Base-by-base conservation (phyloP, 1,140 invertebrate species). In the Megalopta genalis region DNA sequence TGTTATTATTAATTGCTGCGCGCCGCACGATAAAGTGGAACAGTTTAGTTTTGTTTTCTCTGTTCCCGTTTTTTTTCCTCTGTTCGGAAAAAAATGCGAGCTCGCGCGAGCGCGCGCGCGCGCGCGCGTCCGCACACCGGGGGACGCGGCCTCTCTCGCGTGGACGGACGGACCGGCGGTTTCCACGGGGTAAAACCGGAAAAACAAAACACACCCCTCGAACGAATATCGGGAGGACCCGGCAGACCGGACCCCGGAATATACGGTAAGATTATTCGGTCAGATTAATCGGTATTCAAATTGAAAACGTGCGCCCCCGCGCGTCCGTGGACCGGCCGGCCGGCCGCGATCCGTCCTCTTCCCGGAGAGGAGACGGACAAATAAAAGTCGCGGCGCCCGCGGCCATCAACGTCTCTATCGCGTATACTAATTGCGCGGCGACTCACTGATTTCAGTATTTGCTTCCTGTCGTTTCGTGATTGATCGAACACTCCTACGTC, bases 1-100 rank as follows among this genome's bases (percentile, higher is more conserved):
- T 81, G 83, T 81, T 86, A 86, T 86, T 86, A 86, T 86, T 86
- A 86, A 86, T 86, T 75, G 84, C 84, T 75, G 75, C 49, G 70
- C 76, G 80, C 74, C 81, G 49, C 49, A 85, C 84, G 84, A 86
- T 86, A 86, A 86, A 86, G 84, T 86, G 83, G 65, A 74, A 84
- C 16, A 82, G 71, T 84, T 85, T 85, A 84, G 83, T 84, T 84
- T 84, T 52, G 2, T 18, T 52, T 18, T 52, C 46, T 16, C 46
- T 16, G 12, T 49, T 16, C 14, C 18, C 18, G 49, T 6, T 52
- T 18, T 21, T 52, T 52, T 52, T 21, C 14, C 16, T 52, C 16
- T 52, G 49, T 4, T 52, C 16, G 46, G 46, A 21, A 21, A 21
- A n/a, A 52, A 18, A 52, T 16, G 16, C 49, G n/a, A n/a, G n/a